A percentile compares a stretch with the other conserved stretches of the same genome.
Evolutionary conservation across 2,113 vertebrate species (phyloP).

Genomic region (Chaenogobius annularis): DNA sequence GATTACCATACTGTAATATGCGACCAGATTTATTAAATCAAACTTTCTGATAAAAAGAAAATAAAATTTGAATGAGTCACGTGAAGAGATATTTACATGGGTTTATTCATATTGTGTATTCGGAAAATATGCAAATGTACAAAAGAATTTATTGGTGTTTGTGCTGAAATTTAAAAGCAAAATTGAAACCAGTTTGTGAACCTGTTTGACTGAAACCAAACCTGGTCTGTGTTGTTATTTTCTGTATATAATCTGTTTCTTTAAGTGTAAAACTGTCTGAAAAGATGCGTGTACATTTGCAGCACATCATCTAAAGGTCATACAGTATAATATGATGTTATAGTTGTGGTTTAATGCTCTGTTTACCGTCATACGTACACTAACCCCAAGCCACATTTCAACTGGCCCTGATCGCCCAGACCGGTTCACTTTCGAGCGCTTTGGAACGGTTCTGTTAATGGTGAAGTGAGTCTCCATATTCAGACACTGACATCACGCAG

Average conservation of each 20-base stretch:
- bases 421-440: too few species aligned
- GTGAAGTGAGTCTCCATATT: too few species aligned
- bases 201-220: neutral
- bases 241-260: constrained; percentile 33
- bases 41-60: neutral
- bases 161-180: too few species aligned
- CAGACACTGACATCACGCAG: too few species aligned
- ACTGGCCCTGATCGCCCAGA: too few species aligned
- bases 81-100: too few species aligned
- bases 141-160: neutral
- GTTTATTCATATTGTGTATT: too few species aligned
- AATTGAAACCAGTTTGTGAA: neutral
- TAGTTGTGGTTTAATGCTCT: neutral
- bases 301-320: neutral
- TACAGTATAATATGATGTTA: neutral
- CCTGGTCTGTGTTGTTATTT: constrained; percentile 46
- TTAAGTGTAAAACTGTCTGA: constrained; percentile 10
- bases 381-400: too few species aligned
- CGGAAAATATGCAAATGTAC: too few species aligned
- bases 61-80: too few species aligned
- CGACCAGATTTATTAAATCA: neutral
- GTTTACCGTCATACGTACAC: neutral
- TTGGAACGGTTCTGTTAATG: too few species aligned
- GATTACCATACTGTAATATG: too few species aligned
- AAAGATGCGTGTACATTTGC: neutral